Percentiles rank a stretch among this genome's conserved stretches.
These are phyloP conservation scores for Drosophila tropicalis DNA, from an alignment of 1,140 invertebrate species.

Conservation along the genomic window DNA sequence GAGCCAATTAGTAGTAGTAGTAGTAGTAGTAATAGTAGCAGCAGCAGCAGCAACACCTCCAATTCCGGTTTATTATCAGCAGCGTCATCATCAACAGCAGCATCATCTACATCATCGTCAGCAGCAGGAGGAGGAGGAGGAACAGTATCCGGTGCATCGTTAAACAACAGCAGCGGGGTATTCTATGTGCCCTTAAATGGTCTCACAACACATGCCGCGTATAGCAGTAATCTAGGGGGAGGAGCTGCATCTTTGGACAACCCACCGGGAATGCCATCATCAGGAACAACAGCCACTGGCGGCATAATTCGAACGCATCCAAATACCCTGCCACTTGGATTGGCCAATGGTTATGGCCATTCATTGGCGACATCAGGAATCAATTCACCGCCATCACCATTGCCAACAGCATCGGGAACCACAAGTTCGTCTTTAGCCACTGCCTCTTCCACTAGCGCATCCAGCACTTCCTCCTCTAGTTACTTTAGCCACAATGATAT, in stretches of 20 bases:
- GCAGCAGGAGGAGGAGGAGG: background rate
- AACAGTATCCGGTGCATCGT: background rate
- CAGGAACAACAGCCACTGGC: conserved; percentile 1
- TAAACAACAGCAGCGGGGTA: conserved; percentile 32
- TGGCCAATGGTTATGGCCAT: conserved; percentile 61
- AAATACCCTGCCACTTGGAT: conserved; percentile 17
- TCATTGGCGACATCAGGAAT: conserved; percentile 31
- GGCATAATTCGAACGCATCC: background rate
- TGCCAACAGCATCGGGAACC: conserved; percentile 11
- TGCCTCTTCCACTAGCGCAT: background rate
- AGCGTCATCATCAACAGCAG: background rate
- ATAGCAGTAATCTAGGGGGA: conserved; percentile 61
- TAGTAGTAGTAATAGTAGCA: background rate
- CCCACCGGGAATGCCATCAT: conserved; percentile 28
- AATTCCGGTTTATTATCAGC: background rate
- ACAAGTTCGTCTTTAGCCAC: background rate
- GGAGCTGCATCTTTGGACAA: conserved; percentile 44
- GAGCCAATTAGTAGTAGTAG: background rate
- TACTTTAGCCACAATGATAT: conserved; percentile 79
- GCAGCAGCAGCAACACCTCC: background rate
- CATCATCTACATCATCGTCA: background rate
- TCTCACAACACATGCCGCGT: conserved; percentile 60
- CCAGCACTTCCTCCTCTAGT: conserved; percentile 23
- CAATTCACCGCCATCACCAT: conserved; percentile 39
- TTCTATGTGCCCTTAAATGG: conserved; percentile 65